These are phyloP conservation scores for Tor tambroides DNA, from an alignment of 2,113 vertebrate species.

Conservation along the genomic window DNA sequence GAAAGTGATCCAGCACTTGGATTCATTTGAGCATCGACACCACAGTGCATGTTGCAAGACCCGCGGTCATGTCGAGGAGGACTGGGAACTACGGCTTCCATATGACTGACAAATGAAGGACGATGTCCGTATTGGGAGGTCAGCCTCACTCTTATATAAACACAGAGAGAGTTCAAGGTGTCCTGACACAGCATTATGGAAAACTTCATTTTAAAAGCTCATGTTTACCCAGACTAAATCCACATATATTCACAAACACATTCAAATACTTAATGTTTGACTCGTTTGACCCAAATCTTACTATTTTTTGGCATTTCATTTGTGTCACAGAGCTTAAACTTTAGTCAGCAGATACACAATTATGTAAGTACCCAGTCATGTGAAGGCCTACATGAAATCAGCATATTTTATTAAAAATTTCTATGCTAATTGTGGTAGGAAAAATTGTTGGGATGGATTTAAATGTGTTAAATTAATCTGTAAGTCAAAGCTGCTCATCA, in stretches of 20 bases:
- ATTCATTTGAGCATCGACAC: background rate
- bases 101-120: background rate
- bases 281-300: background rate
- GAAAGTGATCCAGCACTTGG: background rate
- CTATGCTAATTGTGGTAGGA: background rate
- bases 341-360: background rate
- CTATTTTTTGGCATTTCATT: background rate
- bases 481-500: background rate
- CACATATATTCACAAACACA: conserved; percentile 18
- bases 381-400: background rate
- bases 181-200: background rate
- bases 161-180: background rate
- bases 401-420: background rate
- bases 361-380: background rate
- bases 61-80: background rate
- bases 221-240: background rate
- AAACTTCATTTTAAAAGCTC: background rate
- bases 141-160: background rate
- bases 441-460: background rate
- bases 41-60: conserved; percentile 16
- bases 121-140: background rate
- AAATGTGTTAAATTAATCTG: background rate
- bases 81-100: background rate
- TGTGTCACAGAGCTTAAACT: background rate
- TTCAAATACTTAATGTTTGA: conserved; percentile 9